Evolutionary conservation across 2,797 vertebrate species (phyloP), one percentile per base, ranked within the genome.

Genomic region (Etheostoma nigrum): DNA sequence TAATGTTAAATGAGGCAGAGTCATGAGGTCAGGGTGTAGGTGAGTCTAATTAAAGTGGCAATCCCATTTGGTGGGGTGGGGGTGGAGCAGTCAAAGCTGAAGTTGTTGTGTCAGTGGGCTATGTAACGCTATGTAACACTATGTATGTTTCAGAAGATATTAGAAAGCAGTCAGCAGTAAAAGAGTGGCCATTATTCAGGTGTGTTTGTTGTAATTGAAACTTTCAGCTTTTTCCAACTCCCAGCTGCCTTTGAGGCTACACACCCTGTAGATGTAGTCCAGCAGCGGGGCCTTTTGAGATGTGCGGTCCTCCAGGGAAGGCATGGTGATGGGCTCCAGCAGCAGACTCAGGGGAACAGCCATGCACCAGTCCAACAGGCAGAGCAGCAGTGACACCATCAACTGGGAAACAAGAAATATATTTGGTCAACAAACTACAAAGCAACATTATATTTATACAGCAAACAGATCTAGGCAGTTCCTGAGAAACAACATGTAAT

Each of bases 291-390:
- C 95, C 91, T 93, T 96, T 53, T 95, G 90, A 15, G 94, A 85
- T 12, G 93, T 84, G 15, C 93, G 94, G 58, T 97, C 97, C 55
- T 98, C 98, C 86, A 95, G 82, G 40, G 92, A 91, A 1, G 92
- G 95, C 47, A 95, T 96, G 85, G 95, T 96, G 82, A 96, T 94
- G 0, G 97, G 96, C 83, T 97, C 97, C 86, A 99, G 93, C 25
- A 99, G 94, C 79, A 95, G 89, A 73, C 90, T 96, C 88, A 98
- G 74, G 0, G 98, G 97, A 67, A 99, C 91, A 0, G 96, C 96
- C 97, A 99, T 99, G 89, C 98, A 99, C 98, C 98, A 99, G 88
- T 99, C 98, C 96, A 99, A 90, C 79, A 99, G 90, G 86, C 98
- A 99, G 55, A 99, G 96, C 40, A 99, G 94, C 85, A 99, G 90